phyloP scores from a whole-genome alignment of 2,113 vertebrate genomes.

The Bufo gargarizans region DNA sequence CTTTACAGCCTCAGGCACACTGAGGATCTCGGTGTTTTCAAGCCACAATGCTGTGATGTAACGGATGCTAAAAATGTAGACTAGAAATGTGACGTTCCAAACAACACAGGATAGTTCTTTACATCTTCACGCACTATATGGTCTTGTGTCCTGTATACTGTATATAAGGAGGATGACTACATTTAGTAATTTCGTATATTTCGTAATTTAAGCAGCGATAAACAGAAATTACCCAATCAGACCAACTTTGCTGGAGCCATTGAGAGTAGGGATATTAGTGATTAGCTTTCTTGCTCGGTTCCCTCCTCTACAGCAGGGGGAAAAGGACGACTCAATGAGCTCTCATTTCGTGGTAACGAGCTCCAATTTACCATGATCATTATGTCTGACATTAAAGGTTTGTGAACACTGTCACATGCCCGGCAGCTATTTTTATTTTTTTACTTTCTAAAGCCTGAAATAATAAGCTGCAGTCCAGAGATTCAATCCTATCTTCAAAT shows the following conservation, averaged over 20 bases:
- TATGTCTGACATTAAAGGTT: conserved; percentile 83
- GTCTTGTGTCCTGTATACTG: background rate
- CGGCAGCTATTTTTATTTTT: conserved; percentile 71
- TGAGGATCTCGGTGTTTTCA: background rate
- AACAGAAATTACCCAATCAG: conserved; percentile 52
- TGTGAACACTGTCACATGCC: conserved; percentile 78
- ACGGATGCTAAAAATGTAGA: background rate
- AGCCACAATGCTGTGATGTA: background rate
- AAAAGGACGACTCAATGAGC: conserved; percentile 75
- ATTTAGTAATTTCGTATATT: conserved; percentile 11
- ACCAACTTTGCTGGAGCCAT: conserved; percentile 1
- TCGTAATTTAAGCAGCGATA: conserved; percentile 35
- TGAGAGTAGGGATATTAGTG: conserved; percentile 34
- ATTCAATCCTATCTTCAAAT: conserved; percentile 58
- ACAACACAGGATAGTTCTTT: background rate
- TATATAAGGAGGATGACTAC: background rate
- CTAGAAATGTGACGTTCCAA: background rate
- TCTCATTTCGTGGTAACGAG: conserved; percentile 79
- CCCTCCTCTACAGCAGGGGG: conserved; percentile 47
- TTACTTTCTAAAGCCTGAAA: conserved; percentile 77
- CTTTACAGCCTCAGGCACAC: background rate
- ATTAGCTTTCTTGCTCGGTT: conserved; percentile 47
- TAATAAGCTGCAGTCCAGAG: conserved; percentile 77
- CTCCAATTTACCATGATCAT: conserved; percentile 80
- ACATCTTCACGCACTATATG: background rate